A percentile compares a stretch with the other conserved stretches of the same genome.
phyloP scores from a whole-genome alignment of 2,888 invertebrate species.

The Fragum sueziense region DNA sequence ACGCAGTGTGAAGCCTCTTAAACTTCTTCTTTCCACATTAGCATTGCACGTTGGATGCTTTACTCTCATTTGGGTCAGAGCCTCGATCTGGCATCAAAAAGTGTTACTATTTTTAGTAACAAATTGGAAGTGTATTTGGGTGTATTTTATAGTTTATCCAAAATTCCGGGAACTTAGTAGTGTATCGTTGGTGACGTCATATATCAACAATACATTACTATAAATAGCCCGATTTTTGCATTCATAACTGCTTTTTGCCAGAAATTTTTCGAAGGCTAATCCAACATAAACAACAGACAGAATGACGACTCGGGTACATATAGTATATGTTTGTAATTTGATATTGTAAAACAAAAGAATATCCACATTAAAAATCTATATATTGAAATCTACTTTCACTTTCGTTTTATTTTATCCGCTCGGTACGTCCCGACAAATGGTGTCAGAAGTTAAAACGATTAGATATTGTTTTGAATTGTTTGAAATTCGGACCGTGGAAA shows the following conservation, averaged over 20 bases:
- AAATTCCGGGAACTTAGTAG: background rate
- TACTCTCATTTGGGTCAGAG: too few relatives aligned
- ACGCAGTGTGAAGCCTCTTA: too few relatives aligned
- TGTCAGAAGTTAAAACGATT: background rate
- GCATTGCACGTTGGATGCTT: too few relatives aligned
- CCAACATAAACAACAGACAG: background rate
- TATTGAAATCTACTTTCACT: background rate
- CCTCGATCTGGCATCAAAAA: too few relatives aligned
- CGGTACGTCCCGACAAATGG: background rate
- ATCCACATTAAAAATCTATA: too few relatives aligned
- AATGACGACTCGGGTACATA: background rate
- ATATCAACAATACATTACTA: background rate
- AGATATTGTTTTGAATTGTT: background rate
- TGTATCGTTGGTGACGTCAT: background rate
- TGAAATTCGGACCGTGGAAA: background rate
- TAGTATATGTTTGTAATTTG: background rate
- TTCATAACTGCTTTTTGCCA: background rate
- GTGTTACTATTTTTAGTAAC: too few relatives aligned
- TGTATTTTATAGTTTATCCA: background rate
- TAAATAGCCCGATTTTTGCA: background rate
- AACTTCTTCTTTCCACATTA: too few relatives aligned
- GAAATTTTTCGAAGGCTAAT: background rate
- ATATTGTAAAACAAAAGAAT: background rate
- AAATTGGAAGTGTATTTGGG: too few relatives aligned
- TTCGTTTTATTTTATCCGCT: background rate